Conservation (phyloP, 2,797 vertebrate species). For the Gobio occitaniae region DNA sequence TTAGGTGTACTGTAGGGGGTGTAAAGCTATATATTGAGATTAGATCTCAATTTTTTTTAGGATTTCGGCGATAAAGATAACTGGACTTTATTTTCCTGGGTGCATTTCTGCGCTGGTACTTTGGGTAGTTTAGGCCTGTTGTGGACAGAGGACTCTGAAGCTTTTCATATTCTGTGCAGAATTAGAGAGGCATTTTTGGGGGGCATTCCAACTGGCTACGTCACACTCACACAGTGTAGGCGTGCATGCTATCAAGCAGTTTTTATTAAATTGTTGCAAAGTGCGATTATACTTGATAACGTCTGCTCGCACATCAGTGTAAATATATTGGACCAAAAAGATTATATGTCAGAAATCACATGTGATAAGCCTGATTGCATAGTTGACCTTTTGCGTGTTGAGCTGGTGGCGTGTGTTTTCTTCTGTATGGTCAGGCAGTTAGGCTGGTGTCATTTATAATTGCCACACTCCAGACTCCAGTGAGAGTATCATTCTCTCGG, state of each 20-base stretch:
- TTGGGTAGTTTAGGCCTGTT: background rate
- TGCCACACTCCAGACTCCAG: conserved; percentile 49
- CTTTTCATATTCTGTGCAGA: background rate
- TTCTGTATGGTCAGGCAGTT: conserved; percentile 42
- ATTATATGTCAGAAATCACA: background rate
- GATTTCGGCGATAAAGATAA: background rate
- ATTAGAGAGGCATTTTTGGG: background rate
- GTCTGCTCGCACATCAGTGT: background rate
- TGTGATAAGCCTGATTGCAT: background rate
- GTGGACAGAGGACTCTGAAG: background rate
- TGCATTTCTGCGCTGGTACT: background rate
- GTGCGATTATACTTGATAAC: background rate
- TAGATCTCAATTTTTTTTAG: background rate
- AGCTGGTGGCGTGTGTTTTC: conserved; percentile 8
- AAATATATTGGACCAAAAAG: background rate
- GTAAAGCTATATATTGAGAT: background rate
- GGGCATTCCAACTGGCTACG: background rate
- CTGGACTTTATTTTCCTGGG: background rate
- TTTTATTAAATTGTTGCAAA: background rate
- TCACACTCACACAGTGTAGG: background rate
- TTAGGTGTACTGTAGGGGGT: background rate
- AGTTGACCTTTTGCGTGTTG: conserved; percentile 8
- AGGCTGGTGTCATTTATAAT: conserved; percentile 47
- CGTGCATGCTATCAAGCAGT: background rate
- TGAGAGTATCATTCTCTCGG: conserved; percentile 46